These are phyloP conservation scores for Chroicocephalus ridibundus DNA, from an alignment of 2,113 vertebrate genomes.

Conservation along the genomic window DNA sequence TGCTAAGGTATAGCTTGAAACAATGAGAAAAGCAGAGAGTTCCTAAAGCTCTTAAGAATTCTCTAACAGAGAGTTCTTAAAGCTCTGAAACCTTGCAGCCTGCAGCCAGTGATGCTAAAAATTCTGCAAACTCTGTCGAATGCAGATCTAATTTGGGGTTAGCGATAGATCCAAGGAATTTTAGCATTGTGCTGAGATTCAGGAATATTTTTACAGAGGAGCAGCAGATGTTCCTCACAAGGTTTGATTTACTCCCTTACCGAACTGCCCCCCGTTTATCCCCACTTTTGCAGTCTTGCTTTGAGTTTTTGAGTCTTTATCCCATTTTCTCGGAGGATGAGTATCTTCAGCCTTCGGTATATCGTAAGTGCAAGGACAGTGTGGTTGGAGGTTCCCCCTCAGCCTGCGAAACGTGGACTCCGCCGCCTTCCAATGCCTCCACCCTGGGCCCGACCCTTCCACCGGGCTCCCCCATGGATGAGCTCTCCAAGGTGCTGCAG, in stretches of 20 bases:
- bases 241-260: not conserved
- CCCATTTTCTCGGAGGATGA: not conserved
- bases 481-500: constrained; percentile 66
- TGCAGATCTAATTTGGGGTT: not conserved
- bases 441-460: not conserved
- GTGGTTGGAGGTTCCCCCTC: not conserved
- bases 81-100: not conserved
- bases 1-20: not conserved
- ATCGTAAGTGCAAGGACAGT: not conserved
- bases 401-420: not conserved
- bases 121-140: not conserved
- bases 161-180: not conserved
- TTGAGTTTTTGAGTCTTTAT: not conserved
- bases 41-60: not conserved
- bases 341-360: not conserved
- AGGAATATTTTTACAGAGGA: not conserved
- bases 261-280: not conserved
- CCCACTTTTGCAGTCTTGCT: not conserved
- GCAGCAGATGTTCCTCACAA: not conserved
- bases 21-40: not conserved
- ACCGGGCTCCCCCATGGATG: not conserved
- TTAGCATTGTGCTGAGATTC: not conserved
- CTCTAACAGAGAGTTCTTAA: not conserved
- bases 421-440: not conserved
- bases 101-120: not conserved